A percentile compares a stretch with the other conserved stretches of the same genome.
These are phyloP conservation scores for Mythimna impura DNA, from an alignment of 2,888 invertebrate species.

Conservation along the genomic window DNA sequence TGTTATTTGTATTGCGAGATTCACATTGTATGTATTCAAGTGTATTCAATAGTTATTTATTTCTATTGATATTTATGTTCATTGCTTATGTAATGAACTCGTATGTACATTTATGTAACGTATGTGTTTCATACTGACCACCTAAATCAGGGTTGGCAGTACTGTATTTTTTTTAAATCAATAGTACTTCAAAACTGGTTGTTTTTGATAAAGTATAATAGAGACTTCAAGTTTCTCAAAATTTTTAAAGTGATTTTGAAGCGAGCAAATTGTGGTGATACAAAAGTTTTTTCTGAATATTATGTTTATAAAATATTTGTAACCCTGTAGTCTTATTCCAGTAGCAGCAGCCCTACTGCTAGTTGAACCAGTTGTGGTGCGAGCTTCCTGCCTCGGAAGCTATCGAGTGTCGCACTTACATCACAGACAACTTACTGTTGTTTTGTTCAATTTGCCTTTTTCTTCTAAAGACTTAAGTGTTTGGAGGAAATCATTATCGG, in stretches of 20 bases:
- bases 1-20: background rate
- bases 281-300: background rate
- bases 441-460: constrained; percentile 17
- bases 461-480: constrained; percentile 12
- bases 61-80: constrained; percentile 38
- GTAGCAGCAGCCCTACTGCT: constrained; percentile 36
- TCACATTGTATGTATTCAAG: constrained; percentile 1
- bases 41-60: constrained; percentile 26
- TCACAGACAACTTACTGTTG: constrained; percentile 45
- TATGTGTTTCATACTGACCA: constrained; percentile 35
- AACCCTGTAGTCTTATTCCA: background rate
- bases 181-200: background rate
- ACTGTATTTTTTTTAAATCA: background rate
- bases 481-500: background rate
- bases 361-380: constrained; percentile 43
- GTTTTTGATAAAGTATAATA: no score
- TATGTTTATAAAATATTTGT: background rate
- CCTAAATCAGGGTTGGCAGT: constrained; percentile 34
- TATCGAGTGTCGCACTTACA: constrained; percentile 52
- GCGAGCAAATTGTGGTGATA: background rate
- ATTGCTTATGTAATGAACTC: constrained; percentile 39
- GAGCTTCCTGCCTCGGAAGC: constrained; percentile 56
- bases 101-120: constrained; percentile 53
- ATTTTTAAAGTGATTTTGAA: background rate
- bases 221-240: no score